Evolutionary conservation across 2,888 invertebrate species (phyloP).

Genomic region (Drosophila kuntzei): DNA sequence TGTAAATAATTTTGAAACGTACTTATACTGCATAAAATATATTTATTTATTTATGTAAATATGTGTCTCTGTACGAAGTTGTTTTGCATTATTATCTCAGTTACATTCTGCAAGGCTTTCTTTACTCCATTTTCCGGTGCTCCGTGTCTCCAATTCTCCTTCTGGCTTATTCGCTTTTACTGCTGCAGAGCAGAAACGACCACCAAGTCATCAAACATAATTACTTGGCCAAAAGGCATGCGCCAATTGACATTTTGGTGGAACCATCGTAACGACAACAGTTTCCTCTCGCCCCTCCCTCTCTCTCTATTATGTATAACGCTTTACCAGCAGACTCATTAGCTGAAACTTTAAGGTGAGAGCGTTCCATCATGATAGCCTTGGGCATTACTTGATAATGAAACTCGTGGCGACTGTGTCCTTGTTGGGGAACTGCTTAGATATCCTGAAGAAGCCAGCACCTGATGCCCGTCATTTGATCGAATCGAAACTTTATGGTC

Average conservation of each 20-base stretch:
- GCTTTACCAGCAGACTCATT: conserved; percentile 55
- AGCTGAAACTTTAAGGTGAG: conserved; percentile 62
- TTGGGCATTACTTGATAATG: conserved; percentile 63
- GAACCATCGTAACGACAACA: conserved; percentile 17
- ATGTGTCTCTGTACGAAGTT: background rate
- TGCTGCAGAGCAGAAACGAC: conserved; percentile 24
- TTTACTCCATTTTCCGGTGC: background rate
- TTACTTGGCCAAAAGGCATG: conserved; percentile 76
- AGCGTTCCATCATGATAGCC: conserved; percentile 33
- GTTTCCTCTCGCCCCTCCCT: background rate
- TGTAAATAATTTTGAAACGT: background rate
- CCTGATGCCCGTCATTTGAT: conserved; percentile 1
- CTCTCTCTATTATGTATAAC: background rate
- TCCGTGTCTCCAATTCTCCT: conserved; percentile 4
- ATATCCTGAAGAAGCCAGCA: conserved; percentile 20
- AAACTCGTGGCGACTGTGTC: conserved; percentile 49
- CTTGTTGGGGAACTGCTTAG: conserved; percentile 38
- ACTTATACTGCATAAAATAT: too few species aligned
- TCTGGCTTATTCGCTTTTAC: conserved; percentile 43
- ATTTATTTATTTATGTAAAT: too few species aligned
- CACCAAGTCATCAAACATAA: conserved; percentile 74
- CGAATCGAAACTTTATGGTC: background rate
- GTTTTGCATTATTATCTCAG: background rate
- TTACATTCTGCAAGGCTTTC: background rate
- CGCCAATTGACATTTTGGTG: conserved; percentile 73